Evolutionary conservation across 2,797 vertebrate species (phyloP).

Genomic region (Chloroceryle amazona): DNA sequence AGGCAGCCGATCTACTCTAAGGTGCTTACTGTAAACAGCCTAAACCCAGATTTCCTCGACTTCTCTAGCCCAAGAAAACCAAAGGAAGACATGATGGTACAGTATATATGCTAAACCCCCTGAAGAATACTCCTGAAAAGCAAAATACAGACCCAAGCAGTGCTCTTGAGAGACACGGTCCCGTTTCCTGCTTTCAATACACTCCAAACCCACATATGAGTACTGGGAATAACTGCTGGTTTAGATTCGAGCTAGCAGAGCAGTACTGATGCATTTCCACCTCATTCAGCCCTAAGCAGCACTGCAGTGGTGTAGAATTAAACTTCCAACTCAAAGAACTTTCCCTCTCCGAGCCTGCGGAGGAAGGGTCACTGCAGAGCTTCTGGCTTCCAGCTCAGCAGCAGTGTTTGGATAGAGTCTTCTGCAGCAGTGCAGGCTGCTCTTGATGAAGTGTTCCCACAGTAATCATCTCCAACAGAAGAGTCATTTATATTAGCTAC

Average conservation of each 20-base stretch:
- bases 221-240: neutral
- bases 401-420: neutral
- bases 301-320: neutral
- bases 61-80: neutral
- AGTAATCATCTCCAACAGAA: neutral
- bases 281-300: neutral
- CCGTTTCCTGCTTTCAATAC: neutral
- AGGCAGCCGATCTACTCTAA: neutral
- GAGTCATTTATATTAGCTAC: neutral
- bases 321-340: neutral
- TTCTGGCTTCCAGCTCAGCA: neutral
- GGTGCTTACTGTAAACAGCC: neutral
- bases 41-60: neutral
- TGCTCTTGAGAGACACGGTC: neutral
- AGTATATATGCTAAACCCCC: neutral
- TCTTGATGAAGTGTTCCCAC: neutral
- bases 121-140: neutral
- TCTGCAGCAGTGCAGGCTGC: neutral
- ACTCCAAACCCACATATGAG: neutral
- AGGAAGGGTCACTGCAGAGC: neutral
- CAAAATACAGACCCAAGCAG: neutral
- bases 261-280: neutral
- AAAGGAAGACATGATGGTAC: neutral
- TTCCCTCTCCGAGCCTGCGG: neutral
- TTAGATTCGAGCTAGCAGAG: neutral